Percentiles rank a stretch among this genome's conserved stretches.
These are phyloP conservation scores for Trachelus stipa DNA, from an alignment of 2,888 invertebrate genomes.

Conservation along the genomic window DNA sequence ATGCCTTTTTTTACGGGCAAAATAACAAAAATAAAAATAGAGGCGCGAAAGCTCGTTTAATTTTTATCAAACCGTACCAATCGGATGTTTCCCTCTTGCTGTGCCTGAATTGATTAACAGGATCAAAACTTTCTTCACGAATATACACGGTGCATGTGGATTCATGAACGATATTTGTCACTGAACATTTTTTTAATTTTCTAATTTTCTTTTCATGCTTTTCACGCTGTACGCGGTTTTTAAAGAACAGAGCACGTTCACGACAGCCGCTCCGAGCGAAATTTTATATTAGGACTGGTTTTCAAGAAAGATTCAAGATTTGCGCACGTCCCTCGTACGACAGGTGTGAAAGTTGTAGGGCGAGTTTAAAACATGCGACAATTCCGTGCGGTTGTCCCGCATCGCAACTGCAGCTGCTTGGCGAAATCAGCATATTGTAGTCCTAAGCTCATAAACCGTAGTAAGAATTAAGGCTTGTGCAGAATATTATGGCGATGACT, in stretches of 20 bases:
- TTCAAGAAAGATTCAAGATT: not conserved
- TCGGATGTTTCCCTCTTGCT: not conserved
- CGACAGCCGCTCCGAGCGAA: not conserved
- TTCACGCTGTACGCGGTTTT: not conserved
- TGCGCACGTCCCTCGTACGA: not conserved
- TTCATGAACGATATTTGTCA: not conserved
- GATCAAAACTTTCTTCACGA: not conserved
- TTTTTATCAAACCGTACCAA: not conserved
- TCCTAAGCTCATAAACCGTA: not conserved
- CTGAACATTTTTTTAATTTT: not conserved
- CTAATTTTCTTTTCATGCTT: not conserved
- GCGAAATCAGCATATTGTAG: not conserved
- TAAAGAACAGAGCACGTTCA: not conserved
- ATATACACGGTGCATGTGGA: not conserved
- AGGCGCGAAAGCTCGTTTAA: not conserved
- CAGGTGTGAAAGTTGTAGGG: not conserved
- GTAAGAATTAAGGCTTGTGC: not conserved
- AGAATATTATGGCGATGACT: not conserved
- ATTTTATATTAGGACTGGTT: not conserved
- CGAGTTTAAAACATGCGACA: not conserved
- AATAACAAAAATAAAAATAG: not conserved
- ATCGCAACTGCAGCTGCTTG: not conserved
- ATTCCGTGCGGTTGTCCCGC: not conserved
- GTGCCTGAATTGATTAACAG: not conserved
- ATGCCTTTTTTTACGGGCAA: not conserved